These are phyloP conservation scores for human DNA, from an alignment of 2,113 vertebrate genomes.

Conservation along the genomic window GRCh38 chr3:84384001-84384500, in stretches of 20 bases:
- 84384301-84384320: not conserved
- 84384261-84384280: not conserved
- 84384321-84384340: not conserved
- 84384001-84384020: not conserved
- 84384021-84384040: not conserved
- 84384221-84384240: not conserved
- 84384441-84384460: not conserved
- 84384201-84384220: constrained; percentile 47
- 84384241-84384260: not conserved
- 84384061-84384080: constrained; percentile 24
- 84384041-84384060: constrained; percentile 30
- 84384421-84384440: not conserved
- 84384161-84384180: constrained; percentile 51
- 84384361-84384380: not conserved
- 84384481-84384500: not conserved
- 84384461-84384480: not conserved
- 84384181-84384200: constrained; percentile 48
- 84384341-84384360: not conserved
- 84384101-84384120: constrained; percentile 46
- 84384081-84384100: constrained; percentile 35
- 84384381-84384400: not conserved
- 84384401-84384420: not conserved
- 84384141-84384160: not conserved
- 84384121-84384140: constrained; percentile 29
- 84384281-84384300: not conserved